Base-by-base conservation (phyloP, 1,140 invertebrate genomes). In the Nasonia giraulti region DNA sequence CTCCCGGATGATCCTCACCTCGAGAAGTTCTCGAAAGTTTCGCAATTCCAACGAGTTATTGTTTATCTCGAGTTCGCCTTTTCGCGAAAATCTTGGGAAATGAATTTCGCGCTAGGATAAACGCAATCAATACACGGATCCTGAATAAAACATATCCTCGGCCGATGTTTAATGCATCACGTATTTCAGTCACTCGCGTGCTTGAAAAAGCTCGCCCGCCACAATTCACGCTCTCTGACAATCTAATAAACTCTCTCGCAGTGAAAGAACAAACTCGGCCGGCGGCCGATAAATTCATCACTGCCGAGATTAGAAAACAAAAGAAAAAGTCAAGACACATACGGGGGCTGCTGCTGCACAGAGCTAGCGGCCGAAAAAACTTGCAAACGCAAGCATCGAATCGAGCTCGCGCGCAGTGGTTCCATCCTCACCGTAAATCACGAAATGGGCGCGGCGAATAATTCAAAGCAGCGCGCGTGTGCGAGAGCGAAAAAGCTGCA, bases 401-500 rank as follows among this genome's bases (percentile, higher is more conserved):
- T 33, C 68, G 68, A 69, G n/a, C 8, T 23, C n/a, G 27, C 27
- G 27, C 27, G 27, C 27, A 33, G 23, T 20, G 11, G 69, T 33
- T 31, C 80, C 80, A 73, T 73, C 44, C 40, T 40, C 27, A 14
- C 12, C 68, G 69, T 81, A 81, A 81, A 81, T 81, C 80, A 81
- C 17, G 40, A 47, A 50, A 81, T 81, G 80, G 80, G 80, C 80
- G 80, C 80, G 80, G 69, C 68, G 68, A 47, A 81, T 81, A 81
- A 81, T 73, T 81, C 80, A 81, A 81, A 81, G 40, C 50, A 69
- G 31, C 33, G 14, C 7, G 33, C 2, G 12, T 4, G 5, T 5
- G 37, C 7, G 33, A 62, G 55, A 62, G 55, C 20, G 55, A 62
- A n/a, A 62, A 62, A 62, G 55, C 55, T 62, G 69, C 69, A 73